Evolutionary conservation across 1,140 invertebrate species (phyloP), one percentile per base, ranked within the genome.

Genomic region (Aphelinus certus): DNA sequence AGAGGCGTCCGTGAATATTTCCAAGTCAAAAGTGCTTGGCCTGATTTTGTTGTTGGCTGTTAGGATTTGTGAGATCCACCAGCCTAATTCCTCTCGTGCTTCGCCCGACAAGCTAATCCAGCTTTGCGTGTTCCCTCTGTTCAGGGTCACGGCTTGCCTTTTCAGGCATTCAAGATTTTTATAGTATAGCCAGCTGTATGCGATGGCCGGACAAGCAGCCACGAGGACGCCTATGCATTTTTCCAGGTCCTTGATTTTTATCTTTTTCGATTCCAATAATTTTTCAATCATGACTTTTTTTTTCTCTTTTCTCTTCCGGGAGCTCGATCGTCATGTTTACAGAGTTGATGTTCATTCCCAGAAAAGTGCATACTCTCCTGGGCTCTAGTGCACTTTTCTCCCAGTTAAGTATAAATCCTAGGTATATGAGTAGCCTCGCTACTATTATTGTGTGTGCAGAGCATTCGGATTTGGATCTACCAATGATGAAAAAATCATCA

Each of bases 1-100:
- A 1, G 83, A 85, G 0, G 84, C 85, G 68, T 87, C 84, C 1
- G 82, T 79, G 76, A 77, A 86, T 10, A 86, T 88, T 80, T 85
- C 83, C 45, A 78, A 49, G 55, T 75, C 43, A 76, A 77, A 83
- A 43, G 71, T 56, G 3, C 63, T 45, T 60, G 66, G 43, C 67
- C 49, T 65, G 42, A 77, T 77, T 7, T 64, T 64, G 7, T 26
- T 47, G 3, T 5, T 5, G 3, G 42, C 51, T 75, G 46, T 74
- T 71, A n/a, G 53, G 51, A 53, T 45, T 6, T 49, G 60, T 1
- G 1, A 3, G 62, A 9, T 47, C 68, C 48, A 74, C 48, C 47
- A 51, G 42, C 2, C 2, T 10, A 42, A 42, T 2, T 53, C 62
- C 61, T 55, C 9, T 49, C 64, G 1, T 7, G 49, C 58, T 63